Evolutionary conservation across 2,113 vertebrate species (phyloP).

Genomic region (Hyaena hyaena): DNA sequence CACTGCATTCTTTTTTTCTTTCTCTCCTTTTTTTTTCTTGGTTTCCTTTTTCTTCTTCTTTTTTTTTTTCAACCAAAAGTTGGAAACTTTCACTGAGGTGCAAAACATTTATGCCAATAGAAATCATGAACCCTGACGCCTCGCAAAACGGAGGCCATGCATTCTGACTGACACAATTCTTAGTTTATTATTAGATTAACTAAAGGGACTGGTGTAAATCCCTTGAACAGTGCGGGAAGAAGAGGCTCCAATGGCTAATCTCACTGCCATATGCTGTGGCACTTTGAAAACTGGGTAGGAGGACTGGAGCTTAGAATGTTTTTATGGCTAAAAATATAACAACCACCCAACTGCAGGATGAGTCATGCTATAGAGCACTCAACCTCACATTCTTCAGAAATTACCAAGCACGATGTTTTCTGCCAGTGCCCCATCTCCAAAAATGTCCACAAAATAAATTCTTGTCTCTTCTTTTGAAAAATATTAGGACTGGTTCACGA

Average conservation of each 20-base stretch:
- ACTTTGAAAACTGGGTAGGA: constrained; percentile 72
- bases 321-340: constrained; percentile 85
- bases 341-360: constrained; percentile 83
- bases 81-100: not conserved
- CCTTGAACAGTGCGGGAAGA: not conserved
- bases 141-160: not conserved
- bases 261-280: constrained; percentile 78
- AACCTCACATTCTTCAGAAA: constrained; percentile 83
- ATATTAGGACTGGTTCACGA: not conserved
- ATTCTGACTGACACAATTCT: not conserved
- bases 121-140: constrained; percentile 40
- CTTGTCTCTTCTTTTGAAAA: constrained; percentile 67
- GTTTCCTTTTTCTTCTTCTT: not conserved
- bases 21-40: not conserved
- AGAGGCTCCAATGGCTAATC: constrained; percentile 79
- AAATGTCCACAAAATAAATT: constrained; percentile 77
- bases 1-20: not conserved
- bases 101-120: not conserved
- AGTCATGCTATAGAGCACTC: constrained; percentile 78
- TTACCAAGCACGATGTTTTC: constrained; percentile 82
- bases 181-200: constrained; percentile 63
- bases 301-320: constrained; percentile 79
- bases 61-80: not conserved
- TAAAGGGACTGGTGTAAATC: constrained; percentile 70
- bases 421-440: constrained; percentile 36